phyloP scores from a whole-genome alignment of 2,888 invertebrate genomes.

The Dynastes tityus region DNA sequence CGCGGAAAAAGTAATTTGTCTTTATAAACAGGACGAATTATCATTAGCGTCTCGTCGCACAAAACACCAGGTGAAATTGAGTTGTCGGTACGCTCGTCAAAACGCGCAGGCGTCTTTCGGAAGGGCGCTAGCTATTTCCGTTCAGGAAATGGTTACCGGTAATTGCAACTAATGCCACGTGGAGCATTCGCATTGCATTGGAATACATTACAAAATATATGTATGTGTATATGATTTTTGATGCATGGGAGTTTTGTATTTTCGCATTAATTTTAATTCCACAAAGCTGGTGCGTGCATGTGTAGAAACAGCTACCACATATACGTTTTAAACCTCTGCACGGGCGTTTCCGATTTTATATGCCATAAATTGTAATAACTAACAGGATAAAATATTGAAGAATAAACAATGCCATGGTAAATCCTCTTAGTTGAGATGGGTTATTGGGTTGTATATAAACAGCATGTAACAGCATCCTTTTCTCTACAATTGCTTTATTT shows the following conservation, averaged over 20 bases:
- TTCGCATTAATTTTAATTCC: constrained; percentile 46
- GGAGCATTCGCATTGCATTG: constrained; percentile 60
- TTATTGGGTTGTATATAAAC: too few species aligned
- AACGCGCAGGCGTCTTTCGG: constrained; percentile 57
- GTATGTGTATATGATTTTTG: constrained; percentile 43
- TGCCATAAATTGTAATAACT: neutral
- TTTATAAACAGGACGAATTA: constrained; percentile 52
- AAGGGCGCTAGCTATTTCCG: constrained; percentile 68
- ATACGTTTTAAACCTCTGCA: neutral
- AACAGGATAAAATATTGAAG: too few species aligned
- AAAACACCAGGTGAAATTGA: constrained; percentile 56
- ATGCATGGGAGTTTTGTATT: constrained; percentile 50
- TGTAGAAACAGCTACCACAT: neutral
- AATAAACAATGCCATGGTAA: too few species aligned
- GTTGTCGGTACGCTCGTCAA: constrained; percentile 51
- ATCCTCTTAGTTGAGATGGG: too few species aligned
- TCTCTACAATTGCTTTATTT: too few species aligned
- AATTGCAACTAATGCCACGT: constrained; percentile 70
- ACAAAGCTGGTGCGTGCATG: neutral
- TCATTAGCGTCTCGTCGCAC: constrained; percentile 47
- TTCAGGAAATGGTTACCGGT: constrained; percentile 69
- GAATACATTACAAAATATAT: constrained; percentile 52
- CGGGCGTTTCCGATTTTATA: neutral
- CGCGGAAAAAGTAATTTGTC: constrained; percentile 53
- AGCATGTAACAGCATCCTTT: too few species aligned